Conservation (phyloP, 2,113 vertebrate genomes). For the Sminthopsis crassicaudata region DNA sequence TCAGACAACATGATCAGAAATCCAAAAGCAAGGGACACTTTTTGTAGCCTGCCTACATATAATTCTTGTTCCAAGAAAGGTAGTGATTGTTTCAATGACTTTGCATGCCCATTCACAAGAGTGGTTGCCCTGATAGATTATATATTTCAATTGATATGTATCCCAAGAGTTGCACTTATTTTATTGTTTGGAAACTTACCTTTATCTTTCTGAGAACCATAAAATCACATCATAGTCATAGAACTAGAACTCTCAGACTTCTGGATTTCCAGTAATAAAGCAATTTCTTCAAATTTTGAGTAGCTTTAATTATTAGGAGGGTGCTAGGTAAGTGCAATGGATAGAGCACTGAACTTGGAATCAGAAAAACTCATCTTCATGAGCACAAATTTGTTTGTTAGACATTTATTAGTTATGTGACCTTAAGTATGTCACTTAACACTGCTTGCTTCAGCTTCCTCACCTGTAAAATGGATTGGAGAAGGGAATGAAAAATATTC, state of each 20-base stretch:
- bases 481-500: not conserved
- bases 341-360: not conserved
- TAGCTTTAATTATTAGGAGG: not conserved
- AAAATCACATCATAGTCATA: not conserved
- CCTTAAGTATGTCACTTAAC: not conserved
- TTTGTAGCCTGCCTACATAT: not conserved
- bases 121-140: not conserved
- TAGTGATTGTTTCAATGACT: not conserved
- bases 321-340: too few species aligned
- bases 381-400: not conserved
- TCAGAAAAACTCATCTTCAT: not conserved
- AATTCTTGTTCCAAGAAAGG: not conserved
- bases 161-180: not conserved
- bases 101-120: not conserved
- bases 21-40: not conserved
- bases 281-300: not conserved
- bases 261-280: not conserved
- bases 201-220: not conserved
- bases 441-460: not conserved
- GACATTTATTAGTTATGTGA: not conserved
- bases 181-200: not conserved
- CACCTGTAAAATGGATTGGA: not conserved
- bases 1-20: not conserved
- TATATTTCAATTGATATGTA: not conserved
- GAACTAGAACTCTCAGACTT: not conserved